Evolutionary conservation across 2,888 invertebrate species (phyloP), one percentile per base, ranked within the genome.

Genomic region (Suillia variegata): DNA sequence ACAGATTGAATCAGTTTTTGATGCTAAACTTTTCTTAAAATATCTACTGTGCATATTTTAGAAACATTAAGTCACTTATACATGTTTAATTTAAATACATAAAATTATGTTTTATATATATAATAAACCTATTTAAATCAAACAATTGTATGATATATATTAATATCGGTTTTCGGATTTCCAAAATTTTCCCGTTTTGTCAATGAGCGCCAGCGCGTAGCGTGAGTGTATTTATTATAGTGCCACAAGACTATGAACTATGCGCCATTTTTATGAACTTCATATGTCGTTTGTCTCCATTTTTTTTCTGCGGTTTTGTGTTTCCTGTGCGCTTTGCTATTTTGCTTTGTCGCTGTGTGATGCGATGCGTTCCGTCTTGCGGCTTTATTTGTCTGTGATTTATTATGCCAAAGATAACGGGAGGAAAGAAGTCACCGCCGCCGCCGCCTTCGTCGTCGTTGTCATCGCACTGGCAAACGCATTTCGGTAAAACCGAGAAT

Each of bases 201-300:
- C n/a, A n/a, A n/a, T n/a, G n/a, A n/a, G n/a, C n/a, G n/a, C n/a
- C n/a, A n/a, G n/a, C n/a, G n/a, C n/a, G n/a, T n/a, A n/a, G n/a
- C n/a, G n/a, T n/a, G n/a, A n/a, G n/a, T n/a, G n/a, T 26, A 45
- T 45, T 45, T 45, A 45, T 45, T 17, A 45, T 45, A 20, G 18
- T 45, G 18, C 45, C 45, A 18, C 17, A 45, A 5, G 45, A 45
- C 45, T 17, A 20, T 20, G 20, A 45, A 45, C 45, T 45, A 59
- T 63, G 61, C 67, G 66, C 71, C 70, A 72, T 75, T 74, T 76
- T 77, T 72, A 75, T 75, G 75, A 76, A 75, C 76, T 75, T 77
- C 77, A 77, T 76, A 76, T 75, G 77, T 75, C 77, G 76, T 76
- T 71, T 75, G 77, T 76, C 75, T 73, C 75, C 70, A 75, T 70